phyloP scores from a whole-genome alignment of 2,797 vertebrate species.

The Rhinogobio ventralis region DNA sequence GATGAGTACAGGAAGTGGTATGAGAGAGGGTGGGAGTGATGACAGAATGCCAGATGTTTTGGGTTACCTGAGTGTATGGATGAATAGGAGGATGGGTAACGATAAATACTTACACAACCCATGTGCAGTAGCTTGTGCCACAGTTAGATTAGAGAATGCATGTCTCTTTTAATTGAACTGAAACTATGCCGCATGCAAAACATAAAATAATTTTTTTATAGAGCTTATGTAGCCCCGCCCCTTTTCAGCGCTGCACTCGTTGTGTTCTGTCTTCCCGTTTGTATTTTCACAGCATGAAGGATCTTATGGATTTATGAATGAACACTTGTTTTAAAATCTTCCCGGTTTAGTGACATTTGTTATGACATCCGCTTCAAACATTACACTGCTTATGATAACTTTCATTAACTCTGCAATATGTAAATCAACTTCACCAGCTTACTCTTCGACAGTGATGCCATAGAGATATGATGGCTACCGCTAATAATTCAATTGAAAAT shows the following conservation, averaged over 20 bases:
- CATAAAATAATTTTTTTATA: not conserved
- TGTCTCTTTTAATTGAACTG: not conserved
- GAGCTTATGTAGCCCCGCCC: too few species aligned
- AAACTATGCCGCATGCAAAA: not conserved
- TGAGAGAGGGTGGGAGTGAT: not conserved
- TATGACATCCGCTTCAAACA: too few species aligned
- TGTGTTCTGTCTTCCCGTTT: too few species aligned
- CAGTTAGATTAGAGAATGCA: not conserved
- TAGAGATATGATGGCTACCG: not conserved
- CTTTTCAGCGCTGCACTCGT: too few species aligned
- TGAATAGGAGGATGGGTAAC: not conserved
- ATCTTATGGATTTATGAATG: too few species aligned
- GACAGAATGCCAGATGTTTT: constrained; percentile 11
- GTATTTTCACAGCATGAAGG: too few species aligned
- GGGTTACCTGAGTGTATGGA: not conserved
- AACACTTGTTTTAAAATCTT: too few species aligned
- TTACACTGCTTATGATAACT: not conserved
- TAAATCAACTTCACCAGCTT: not conserved
- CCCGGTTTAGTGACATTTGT: too few species aligned
- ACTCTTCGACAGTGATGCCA: not conserved
- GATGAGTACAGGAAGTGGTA: constrained; percentile 15
- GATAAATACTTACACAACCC: not conserved
- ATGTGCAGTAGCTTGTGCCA: not conserved
- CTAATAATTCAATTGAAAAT: not conserved
- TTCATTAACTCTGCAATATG: not conserved